A percentile compares a stretch with the other conserved stretches of the same genome.
Evolutionary conservation across 2,797 vertebrate species (phyloP).

Genomic region (Eulemur mongoz): DNA sequence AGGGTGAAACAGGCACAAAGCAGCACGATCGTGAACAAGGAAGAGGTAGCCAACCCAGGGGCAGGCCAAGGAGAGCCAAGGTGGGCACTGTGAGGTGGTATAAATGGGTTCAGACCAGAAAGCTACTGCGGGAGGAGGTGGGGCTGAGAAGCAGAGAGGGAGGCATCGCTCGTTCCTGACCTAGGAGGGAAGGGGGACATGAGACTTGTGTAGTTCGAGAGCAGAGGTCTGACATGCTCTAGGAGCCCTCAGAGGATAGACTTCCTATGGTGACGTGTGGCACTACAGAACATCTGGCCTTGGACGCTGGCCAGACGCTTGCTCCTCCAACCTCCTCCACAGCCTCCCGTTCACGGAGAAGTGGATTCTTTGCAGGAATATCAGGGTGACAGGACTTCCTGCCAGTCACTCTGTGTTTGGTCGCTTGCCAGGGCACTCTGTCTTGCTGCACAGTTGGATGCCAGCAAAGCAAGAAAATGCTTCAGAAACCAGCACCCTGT

Average conservation of each 20-base stretch:
- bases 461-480: background rate
- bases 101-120: background rate
- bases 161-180: background rate
- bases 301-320: conserved; percentile 39
- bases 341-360: conserved; percentile 20
- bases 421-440: conserved; percentile 12
- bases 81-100: rapidly evolving
- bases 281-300: conserved; percentile 48
- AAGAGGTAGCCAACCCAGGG: background rate
- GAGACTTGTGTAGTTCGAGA: background rate
- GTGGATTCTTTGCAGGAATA: background rate
- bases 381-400: background rate
- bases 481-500: background rate
- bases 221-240: background rate
- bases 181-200: rapidly evolving
- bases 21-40: rapidly evolving
- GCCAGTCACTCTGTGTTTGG: conserved; percentile 31
- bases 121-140: rapidly evolving
- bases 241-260: background rate
- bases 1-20: background rate
- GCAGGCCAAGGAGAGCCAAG: rapidly evolving
- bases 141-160: background rate
- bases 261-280: background rate
- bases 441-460: background rate
- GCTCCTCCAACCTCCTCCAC: background rate